Conservation (phyloP, 2,113 vertebrate species). For the Sphyrna mokarran region DNA sequence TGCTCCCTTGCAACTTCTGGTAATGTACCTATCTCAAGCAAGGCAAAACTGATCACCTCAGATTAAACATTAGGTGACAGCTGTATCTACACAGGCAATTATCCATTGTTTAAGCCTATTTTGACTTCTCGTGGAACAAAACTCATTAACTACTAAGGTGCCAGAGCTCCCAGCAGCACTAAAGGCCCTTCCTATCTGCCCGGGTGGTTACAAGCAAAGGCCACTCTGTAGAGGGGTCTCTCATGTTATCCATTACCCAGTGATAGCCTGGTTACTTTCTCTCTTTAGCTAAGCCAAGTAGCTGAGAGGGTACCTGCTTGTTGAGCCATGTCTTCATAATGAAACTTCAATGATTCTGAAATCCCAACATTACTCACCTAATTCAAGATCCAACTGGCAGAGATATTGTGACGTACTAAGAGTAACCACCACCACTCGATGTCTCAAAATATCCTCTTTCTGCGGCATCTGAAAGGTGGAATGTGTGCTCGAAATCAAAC, state of each 20-base stretch:
- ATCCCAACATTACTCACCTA: slow-evolving; percentile 60
- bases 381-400: slow-evolving; percentile 93
- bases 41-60: neutral
- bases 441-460: slow-evolving; percentile 88
- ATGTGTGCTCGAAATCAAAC: slow-evolving; percentile 91
- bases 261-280: neutral
- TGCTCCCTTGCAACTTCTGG: neutral
- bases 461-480: slow-evolving; percentile 97
- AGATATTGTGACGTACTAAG: slow-evolving; percentile 98
- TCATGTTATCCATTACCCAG: neutral
- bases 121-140: neutral
- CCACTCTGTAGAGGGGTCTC: neutral
- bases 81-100: neutral
- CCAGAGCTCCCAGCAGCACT: no score
- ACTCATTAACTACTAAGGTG: neutral
- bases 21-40: neutral
- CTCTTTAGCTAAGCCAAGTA: no score
- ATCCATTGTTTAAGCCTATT: neutral
- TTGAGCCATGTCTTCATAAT: neutral
- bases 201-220: neutral
- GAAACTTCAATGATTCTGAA: neutral
- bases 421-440: slow-evolving; percentile 90
- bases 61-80: neutral
- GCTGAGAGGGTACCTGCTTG: neutral
- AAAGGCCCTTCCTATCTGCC: neutral